Evolutionary conservation across 2,113 vertebrate species (phyloP).

Genomic region (Cololabis saira): DNA sequence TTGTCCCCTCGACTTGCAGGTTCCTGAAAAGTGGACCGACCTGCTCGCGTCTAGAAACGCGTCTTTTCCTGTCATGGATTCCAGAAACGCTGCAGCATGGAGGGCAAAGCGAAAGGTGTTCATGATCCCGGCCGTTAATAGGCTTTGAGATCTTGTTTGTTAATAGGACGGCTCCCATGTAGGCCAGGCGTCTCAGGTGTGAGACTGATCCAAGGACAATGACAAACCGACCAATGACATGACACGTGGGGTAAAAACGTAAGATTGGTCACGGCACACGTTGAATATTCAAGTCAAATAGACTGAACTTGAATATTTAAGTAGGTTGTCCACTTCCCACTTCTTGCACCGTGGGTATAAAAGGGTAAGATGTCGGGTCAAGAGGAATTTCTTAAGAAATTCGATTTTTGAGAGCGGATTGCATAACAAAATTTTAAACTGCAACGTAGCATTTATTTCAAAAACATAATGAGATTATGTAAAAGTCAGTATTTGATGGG

Average conservation of each 20-base stretch:
- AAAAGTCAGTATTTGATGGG: no score
- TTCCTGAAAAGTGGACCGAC: constrained; percentile 46
- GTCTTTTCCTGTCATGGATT: not conserved
- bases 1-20: not conserved
- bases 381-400: no score
- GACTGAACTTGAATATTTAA: no score
- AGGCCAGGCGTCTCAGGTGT: constrained; percentile 55
- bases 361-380: no score
- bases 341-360: no score
- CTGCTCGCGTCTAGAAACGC: constrained; percentile 4
- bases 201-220: constrained; percentile 56
- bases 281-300: no score
- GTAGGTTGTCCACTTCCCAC: no score
- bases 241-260: constrained; percentile 12
- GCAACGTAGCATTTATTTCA: no score
- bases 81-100: constrained; percentile 15
- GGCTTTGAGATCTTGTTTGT: constrained; percentile 66
- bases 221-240: not conserved
- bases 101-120: constrained; percentile 32
- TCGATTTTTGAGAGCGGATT: no score
- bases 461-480: no score
- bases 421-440: no score
- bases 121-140: constrained; percentile 56
- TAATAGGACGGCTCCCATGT: constrained; percentile 56
- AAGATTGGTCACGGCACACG: not conserved